Evolutionary conservation across 2,888 invertebrate species (phyloP).

Genomic region (Oligia strigilis): DNA sequence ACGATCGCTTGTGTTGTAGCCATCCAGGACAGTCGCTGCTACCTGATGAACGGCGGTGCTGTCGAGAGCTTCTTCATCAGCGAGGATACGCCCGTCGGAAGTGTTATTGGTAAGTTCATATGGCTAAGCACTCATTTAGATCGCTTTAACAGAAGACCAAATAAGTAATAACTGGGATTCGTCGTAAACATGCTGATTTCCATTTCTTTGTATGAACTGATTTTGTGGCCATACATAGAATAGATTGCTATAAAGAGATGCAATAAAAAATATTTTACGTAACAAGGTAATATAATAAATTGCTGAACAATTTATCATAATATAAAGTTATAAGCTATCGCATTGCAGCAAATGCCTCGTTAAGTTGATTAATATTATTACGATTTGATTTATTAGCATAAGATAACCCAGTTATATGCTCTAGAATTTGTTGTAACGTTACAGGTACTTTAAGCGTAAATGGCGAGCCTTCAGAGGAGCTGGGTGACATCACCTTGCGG

Average conservation of each 20-base stretch:
- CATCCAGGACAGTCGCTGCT: slow-evolving; percentile 96
- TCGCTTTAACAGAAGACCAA: neutral
- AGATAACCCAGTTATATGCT: neutral
- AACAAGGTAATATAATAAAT: slow-evolving; percentile 3
- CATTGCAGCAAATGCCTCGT: slow-evolving; percentile 25
- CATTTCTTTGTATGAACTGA: neutral
- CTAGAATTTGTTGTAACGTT: neutral
- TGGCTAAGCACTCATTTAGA: neutral
- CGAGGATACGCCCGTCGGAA: slow-evolving; percentile 95
- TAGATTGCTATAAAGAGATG: neutral
- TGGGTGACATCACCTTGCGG: slow-evolving; percentile 94
- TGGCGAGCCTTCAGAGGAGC: slow-evolving; percentile 93
- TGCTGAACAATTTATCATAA: slow-evolving; percentile 10
- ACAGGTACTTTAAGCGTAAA: slow-evolving; percentile 93
- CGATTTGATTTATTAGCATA: neutral
- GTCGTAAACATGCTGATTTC: neutral
- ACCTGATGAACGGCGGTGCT: slow-evolving; percentile 96
- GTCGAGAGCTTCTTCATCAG: slow-evolving; percentile 97
- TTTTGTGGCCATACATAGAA: neutral
- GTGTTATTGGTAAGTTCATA: slow-evolving; percentile 91
- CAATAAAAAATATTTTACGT: slow-evolving; percentile 4
- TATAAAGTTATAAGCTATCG: neutral
- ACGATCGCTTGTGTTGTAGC: slow-evolving; percentile 83
- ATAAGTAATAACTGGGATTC: neutral
- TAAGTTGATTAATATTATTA: slow-evolving; percentile 17